phyloP scores from a whole-genome alignment of 2,797 vertebrate genomes.

The Enteromius unitaeniatus region DNA sequence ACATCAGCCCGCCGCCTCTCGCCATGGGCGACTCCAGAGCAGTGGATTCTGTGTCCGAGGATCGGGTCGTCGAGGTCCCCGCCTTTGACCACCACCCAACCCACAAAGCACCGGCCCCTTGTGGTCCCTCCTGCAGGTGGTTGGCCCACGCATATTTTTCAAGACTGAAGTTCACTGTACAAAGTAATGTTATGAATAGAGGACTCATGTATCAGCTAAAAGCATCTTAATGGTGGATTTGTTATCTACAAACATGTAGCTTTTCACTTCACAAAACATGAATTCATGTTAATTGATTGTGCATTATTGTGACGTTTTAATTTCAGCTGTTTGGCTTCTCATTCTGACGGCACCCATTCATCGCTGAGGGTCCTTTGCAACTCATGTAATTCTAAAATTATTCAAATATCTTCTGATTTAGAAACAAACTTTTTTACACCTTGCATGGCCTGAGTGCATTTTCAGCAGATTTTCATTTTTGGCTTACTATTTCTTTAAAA shows the following conservation, averaged over 20 bases:
- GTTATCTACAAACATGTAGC: background rate
- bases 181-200: background rate
- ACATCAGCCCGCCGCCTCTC: too few relatives aligned
- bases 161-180: too few relatives aligned
- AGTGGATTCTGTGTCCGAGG: too few relatives aligned
- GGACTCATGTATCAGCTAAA: background rate
- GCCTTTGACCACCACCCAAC: too few relatives aligned
- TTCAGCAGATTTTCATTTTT: background rate
- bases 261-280: background rate
- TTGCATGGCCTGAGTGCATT: background rate
- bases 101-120: too few relatives aligned
- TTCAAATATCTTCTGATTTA: too few relatives aligned
- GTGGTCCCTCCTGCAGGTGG: too few relatives aligned
- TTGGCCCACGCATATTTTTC: too few relatives aligned
- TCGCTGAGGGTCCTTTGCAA: too few relatives aligned
- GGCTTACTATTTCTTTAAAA: background rate
- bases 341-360: background rate
- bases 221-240: background rate
- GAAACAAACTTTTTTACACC: background rate
- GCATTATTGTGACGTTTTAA: background rate
- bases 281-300: background rate
- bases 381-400: too few relatives aligned
- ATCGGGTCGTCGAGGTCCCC: too few relatives aligned
- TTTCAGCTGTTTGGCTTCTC: background rate
- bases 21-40: too few relatives aligned